Evolutionary conservation across 2,113 vertebrate genomes (phyloP).

Genomic region (Prietella phreatophila): DNA sequence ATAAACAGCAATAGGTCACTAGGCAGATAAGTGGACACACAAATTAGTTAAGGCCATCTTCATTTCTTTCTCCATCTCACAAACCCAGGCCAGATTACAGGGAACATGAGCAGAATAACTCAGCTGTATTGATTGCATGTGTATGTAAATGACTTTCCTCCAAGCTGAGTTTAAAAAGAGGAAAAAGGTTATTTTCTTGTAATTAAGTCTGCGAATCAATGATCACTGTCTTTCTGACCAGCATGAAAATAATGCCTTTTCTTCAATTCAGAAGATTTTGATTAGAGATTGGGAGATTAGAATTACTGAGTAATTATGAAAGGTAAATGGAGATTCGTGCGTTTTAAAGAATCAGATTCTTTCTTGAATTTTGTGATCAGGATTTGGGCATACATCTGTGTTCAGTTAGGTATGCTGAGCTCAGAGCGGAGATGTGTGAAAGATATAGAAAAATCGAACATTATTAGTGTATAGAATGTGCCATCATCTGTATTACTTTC

Average conservation of each 20-base stretch:
- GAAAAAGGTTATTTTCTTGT: slow-evolving; percentile 12
- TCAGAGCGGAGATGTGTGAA: not conserved
- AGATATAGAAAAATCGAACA: not conserved
- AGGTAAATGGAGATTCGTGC: not conserved
- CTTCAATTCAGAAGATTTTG: not conserved
- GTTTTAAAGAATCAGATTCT: not conserved
- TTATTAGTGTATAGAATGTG: not conserved
- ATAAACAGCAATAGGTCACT: not conserved
- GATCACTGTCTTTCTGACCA: not conserved
- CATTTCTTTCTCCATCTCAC: not conserved
- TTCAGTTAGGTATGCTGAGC: not conserved
- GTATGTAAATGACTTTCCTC: not conserved
- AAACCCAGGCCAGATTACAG: slow-evolving; percentile 31
- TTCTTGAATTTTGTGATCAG: not conserved
- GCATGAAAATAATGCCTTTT: not conserved
- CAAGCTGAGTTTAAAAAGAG: not conserved
- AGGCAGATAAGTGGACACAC: not conserved
- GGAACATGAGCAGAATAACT: slow-evolving; percentile 34
- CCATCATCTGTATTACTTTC: not conserved
- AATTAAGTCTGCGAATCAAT: slow-evolving; percentile 28
- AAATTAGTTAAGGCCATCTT: not conserved
- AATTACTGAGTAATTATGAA: not conserved
- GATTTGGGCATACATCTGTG: not conserved
- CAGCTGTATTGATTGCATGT: not conserved
- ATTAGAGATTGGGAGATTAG: not conserved